Evolutionary conservation across 1,140 invertebrate species (phyloP).

Genomic region (Aphelenchoides besseyi): DNA sequence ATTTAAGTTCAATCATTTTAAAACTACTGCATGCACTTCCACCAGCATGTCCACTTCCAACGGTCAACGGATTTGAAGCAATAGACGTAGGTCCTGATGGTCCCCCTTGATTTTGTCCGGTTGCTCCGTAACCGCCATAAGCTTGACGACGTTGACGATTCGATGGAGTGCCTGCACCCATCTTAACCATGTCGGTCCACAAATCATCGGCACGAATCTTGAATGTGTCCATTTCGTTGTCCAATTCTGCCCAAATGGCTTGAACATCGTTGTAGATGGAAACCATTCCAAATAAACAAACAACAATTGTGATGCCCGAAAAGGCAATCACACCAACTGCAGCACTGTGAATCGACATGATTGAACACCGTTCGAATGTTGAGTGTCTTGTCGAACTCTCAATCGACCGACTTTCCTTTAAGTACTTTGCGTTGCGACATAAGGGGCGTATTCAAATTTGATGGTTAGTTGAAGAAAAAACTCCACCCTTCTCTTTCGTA

Average conservation of each 20-base stretch:
- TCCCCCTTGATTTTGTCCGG: constrained; percentile 24
- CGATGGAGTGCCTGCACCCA: constrained; percentile 55
- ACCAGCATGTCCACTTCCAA: constrained; percentile 11
- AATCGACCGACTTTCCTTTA: no score
- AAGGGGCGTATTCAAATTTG: no score
- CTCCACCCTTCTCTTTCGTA: no score
- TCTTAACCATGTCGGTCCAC: constrained; percentile 54
- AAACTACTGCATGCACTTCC: constrained; percentile 34
- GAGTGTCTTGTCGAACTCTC: no score
- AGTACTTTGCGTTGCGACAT: no score
- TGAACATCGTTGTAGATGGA: constrained; percentile 56
- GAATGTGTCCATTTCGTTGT: constrained; percentile 55
- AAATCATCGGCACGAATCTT: constrained; percentile 54
- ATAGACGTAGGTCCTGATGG: constrained; percentile 12
- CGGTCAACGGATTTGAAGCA: constrained; percentile 7
- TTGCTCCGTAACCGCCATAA: constrained; percentile 53
- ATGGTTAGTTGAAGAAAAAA: no score
- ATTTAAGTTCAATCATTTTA: neutral
- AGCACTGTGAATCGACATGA: constrained; percentile 54
- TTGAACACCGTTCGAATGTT: constrained; percentile 10
- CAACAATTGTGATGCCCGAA: constrained; percentile 49
- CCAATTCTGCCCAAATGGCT: constrained; percentile 52
- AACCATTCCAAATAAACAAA: constrained; percentile 48
- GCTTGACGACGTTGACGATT: constrained; percentile 56
- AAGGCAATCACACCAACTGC: constrained; percentile 55